Evolutionary conservation across 2,113 vertebrate genomes (phyloP).

Genomic region (Peromyscus maniculatus): DNA sequence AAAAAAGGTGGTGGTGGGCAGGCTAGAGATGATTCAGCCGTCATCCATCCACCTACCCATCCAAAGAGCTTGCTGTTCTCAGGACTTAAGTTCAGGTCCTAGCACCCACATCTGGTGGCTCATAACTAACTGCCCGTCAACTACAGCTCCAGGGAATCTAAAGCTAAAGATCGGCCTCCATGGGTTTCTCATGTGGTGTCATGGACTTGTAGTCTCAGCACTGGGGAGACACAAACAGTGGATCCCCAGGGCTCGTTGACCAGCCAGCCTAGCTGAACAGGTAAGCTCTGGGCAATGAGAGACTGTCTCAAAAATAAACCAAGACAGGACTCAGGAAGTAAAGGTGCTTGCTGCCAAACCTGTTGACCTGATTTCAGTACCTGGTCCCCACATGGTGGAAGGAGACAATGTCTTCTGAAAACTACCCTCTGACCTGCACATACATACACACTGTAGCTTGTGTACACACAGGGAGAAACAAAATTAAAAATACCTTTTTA

Average conservation of each 20-base stretch:
- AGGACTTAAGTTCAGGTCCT: not conserved
- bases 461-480: not conserved
- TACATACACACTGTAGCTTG: too few species aligned
- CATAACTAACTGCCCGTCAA: not conserved
- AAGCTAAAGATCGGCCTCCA: not conserved
- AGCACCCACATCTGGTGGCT: not conserved
- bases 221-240: too few species aligned
- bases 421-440: not conserved
- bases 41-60: not conserved
- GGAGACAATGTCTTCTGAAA: not conserved
- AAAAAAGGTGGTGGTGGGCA: too few species aligned
- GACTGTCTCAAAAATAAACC: not conserved
- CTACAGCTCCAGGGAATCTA: not conserved
- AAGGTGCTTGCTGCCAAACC: not conserved
- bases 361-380: not conserved
- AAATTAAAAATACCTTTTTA: not conserved
- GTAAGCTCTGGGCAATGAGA: not conserved
- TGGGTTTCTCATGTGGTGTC: not conserved
- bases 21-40: not conserved
- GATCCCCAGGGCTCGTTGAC: not conserved
- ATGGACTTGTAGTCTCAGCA: too few species aligned
- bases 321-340: not conserved
- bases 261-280: not conserved
- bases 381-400: not conserved
- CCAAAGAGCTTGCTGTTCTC: not conserved